These are phyloP conservation scores for Tachyglossus aculeatus DNA, from an alignment of 2,797 vertebrate species.

Conservation along the genomic window DNA sequence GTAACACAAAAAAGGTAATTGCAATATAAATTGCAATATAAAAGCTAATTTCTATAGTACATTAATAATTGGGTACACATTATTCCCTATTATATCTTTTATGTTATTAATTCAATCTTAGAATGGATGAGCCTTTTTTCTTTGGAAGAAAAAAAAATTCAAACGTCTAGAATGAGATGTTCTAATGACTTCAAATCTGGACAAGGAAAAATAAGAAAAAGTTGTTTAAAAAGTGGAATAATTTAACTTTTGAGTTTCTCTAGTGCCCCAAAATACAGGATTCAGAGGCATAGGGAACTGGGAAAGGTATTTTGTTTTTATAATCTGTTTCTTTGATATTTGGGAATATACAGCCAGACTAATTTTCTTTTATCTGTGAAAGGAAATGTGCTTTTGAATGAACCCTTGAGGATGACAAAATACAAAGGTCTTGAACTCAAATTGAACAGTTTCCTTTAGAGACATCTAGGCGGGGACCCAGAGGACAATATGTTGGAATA, in stretches of 20 bases:
- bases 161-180: constrained; percentile 46
- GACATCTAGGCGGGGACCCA: constrained; percentile 19
- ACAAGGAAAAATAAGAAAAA: constrained; percentile 7
- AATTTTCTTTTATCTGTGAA: constrained; percentile 22
- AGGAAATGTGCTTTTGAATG: constrained; percentile 18
- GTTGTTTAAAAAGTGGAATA: constrained; percentile 34
- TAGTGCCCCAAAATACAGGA: not conserved
- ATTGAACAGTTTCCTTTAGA: constrained; percentile 24
- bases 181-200: constrained; percentile 30
- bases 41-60: constrained; percentile 78
- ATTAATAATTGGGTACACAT: constrained; percentile 81
- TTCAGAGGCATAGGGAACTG: not conserved
- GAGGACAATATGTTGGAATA: not conserved
- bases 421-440: not conserved
- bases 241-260: constrained; percentile 7
- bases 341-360: not conserved
- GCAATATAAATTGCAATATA: constrained; percentile 79
- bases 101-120: constrained; percentile 63
- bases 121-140: constrained; percentile 65
- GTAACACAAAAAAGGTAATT: constrained; percentile 80
- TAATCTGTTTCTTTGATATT: constrained; percentile 6
- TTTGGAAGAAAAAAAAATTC: constrained; percentile 51
- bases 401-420: constrained; percentile 8
- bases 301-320: constrained; percentile 39
- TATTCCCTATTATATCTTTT: constrained; percentile 73